These are phyloP conservation scores for Dicaeum eximium DNA, from an alignment of 2,113 vertebrate species.

Conservation along the genomic window DNA sequence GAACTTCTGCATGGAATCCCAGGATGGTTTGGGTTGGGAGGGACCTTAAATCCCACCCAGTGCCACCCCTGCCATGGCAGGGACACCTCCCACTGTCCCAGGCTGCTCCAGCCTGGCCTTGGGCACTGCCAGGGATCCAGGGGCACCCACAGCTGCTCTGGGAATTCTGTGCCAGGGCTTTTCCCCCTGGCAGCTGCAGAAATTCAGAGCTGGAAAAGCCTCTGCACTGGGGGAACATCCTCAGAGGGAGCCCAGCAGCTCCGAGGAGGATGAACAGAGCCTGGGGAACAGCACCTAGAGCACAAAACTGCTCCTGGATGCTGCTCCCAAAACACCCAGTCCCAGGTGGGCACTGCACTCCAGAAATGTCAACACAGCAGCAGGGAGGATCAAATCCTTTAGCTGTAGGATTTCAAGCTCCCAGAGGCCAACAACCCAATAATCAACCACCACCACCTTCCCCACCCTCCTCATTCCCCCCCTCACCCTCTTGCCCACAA, in stretches of 20 bases:
- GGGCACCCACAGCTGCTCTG: neutral
- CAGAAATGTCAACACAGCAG: neutral
- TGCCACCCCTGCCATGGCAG: neutral
- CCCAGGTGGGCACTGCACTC: fast-evolving
- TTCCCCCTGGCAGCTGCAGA: neutral
- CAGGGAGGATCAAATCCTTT: neutral
- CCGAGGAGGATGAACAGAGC: fast-evolving
- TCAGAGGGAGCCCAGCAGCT: neutral
- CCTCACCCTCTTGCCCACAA: fast-evolving
- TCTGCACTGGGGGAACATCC: neutral
- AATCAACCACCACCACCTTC: no score
- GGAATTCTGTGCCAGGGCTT: neutral
- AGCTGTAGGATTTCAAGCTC: neutral
- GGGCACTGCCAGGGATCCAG: neutral
- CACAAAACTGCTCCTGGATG: neutral
- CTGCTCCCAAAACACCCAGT: fast-evolving
- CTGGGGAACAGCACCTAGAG: neutral
- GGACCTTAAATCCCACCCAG: neutral
- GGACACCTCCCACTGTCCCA: neutral
- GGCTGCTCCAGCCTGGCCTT: neutral
- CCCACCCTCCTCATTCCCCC: fast-evolving
- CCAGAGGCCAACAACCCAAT: neutral
- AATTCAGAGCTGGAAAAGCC: neutral
- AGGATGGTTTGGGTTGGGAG: neutral
- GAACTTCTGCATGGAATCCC: neutral